Conservation (phyloP, 2,113 vertebrate species). For the Entomyzon cyanotis region DNA sequence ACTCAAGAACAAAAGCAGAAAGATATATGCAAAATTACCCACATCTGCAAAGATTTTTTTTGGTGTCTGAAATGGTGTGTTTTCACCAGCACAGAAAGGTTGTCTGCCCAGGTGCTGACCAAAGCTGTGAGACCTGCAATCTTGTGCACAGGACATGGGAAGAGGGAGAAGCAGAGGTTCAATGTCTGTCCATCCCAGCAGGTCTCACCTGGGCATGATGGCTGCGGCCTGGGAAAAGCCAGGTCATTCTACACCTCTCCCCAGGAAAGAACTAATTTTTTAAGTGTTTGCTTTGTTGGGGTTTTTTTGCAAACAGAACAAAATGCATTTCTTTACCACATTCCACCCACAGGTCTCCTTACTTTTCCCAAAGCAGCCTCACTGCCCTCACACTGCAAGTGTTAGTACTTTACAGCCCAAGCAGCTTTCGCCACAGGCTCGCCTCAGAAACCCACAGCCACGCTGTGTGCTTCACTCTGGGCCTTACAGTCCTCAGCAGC, state of each 20-base stretch:
- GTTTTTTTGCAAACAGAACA: not conserved
- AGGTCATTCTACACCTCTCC: not conserved
- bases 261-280: not conserved
- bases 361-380: not conserved
- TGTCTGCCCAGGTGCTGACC: not conserved
- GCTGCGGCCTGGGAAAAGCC: not conserved
- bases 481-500: not conserved
- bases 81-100: not conserved
- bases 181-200: not conserved
- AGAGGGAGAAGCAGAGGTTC: not conserved
- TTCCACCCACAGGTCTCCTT: not conserved
- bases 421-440: not conserved
- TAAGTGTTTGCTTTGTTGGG: not conserved
- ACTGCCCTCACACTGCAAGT: not conserved
- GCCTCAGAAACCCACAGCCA: not conserved
- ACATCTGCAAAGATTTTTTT: not conserved
- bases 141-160: not conserved
- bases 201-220: not conserved
- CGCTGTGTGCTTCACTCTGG: accelerated
- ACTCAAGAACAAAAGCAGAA: not conserved
- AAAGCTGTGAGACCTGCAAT: not conserved
- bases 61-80: accelerated
- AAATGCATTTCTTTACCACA: not conserved
- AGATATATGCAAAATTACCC: not conserved
- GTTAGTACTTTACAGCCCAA: not conserved